A percentile compares a stretch with the other conserved stretches of the same genome.
phyloP scores from a whole-genome alignment of 2,888 invertebrate species.

The Mongoloraphidia duomilia region DNA sequence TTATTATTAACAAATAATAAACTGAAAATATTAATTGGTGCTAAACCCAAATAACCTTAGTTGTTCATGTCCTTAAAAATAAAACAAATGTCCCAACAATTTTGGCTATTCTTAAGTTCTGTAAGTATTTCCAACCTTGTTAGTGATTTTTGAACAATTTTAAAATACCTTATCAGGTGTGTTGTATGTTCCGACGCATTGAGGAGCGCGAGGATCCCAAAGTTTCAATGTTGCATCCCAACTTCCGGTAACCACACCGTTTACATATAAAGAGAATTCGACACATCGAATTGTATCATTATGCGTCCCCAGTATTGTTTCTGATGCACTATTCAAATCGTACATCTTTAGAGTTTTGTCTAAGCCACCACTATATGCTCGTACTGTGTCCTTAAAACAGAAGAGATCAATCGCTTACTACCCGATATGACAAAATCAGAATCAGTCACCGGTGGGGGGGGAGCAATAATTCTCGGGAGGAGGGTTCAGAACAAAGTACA shows the following conservation, averaged over 20 bases:
- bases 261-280: slow-evolving; percentile 78
- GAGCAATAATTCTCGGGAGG: no score
- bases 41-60: no score
- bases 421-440: no score
- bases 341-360: slow-evolving; percentile 84
- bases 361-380: slow-evolving; percentile 87
- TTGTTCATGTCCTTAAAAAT: no score
- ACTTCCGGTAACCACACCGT: slow-evolving; percentile 84
- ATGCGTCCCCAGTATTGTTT: slow-evolving; percentile 75
- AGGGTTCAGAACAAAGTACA: no score
- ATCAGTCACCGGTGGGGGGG: no score
- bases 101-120: no score
- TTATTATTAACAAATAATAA: no score
- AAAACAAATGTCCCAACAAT: no score
- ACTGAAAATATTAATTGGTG: no score
- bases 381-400: slow-evolving; percentile 73
- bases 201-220: slow-evolving; percentile 84
- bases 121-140: no score
- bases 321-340: slow-evolving; percentile 81
- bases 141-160: slow-evolving; percentile 14
- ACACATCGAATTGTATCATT: slow-evolving; percentile 85
- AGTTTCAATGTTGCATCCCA: slow-evolving; percentile 96
- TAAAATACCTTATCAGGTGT: slow-evolving; percentile 52
- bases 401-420: not conserved
- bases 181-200: slow-evolving; percentile 69